Base-by-base conservation (phyloP, 1,140 invertebrate genomes). In the Pogonomyrmex californicus region DNA sequence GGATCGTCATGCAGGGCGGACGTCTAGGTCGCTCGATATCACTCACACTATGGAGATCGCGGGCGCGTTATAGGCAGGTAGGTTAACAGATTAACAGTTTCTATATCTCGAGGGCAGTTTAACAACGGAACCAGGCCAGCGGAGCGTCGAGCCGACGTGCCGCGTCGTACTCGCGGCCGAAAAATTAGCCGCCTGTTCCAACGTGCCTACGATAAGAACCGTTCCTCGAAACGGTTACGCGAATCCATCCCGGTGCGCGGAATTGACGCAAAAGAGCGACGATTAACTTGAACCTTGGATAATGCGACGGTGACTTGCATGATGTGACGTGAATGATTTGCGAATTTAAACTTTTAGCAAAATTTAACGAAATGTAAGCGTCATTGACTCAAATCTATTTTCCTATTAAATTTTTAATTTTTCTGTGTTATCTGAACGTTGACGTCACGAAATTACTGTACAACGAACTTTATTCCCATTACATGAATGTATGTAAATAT, bases 111-210 rank as follows among this genome's bases (percentile, higher is more conserved):
- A 83, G 83, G 90, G 87, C 87, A 87, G 90, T 88, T 91, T 89
- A 90, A 89, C 89, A 89, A 88, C 83, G 90, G 78, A 91, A 91
- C 90, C 90, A 91, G 90, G 90, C 90, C 89, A 91, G 70, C 89
- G 70, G 86, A 86, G 90, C 68, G 79, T 56, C 66, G 79, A 82
- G 47, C 38, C 47, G 75, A 60, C 56, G 58, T 23, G 47, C 44
- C 68, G 33, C 47, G 77, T 58, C 66, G 23, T 60, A 47, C 54
- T 38, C 68, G 68, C 54, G 54, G 54, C 70, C 79, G 68, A 83
- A 75, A 83, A 83, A 58, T 83, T 73, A 60, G 56, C n/a, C 47
- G 77, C 71, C 23, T 49, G 41, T 75, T 51, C 30, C 30, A n/a
- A 56, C n/a, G 56, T 23, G 30, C 47, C 7, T n/a, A 23, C 30